phyloP scores from a whole-genome alignment of 2,113 vertebrate species.

The Heptranchias perlo region DNA sequence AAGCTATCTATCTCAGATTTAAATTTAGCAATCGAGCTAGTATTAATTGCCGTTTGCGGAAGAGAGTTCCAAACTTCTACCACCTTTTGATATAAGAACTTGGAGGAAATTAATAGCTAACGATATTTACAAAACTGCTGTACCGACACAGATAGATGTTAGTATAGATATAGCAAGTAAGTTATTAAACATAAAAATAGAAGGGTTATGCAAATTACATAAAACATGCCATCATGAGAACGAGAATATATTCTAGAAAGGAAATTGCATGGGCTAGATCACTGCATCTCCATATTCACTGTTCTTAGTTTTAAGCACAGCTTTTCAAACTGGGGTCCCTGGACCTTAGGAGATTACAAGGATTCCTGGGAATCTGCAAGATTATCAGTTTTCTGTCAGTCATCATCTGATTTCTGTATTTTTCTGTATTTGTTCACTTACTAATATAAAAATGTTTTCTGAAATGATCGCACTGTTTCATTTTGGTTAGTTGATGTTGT shows the following conservation, averaged over 20 bases:
- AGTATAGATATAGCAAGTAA: not conserved
- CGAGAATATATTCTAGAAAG: not conserved
- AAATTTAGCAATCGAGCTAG: too few species aligned
- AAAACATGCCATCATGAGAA: not conserved
- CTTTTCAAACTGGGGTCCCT: not conserved
- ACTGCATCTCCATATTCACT: not conserved
- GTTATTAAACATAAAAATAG: not conserved
- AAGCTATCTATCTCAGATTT: too few species aligned
- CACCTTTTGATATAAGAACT: not conserved
- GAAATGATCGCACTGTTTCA: not conserved
- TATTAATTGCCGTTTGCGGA: too few species aligned
- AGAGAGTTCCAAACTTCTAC: too few species aligned
- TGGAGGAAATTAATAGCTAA: not conserved
- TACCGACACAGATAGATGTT: not conserved
- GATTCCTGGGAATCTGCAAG: not conserved
- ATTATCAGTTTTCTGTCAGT: not conserved
- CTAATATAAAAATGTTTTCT: not conserved
- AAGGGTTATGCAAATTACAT: not conserved
- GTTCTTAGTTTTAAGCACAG: not conserved
- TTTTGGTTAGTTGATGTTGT: too few species aligned
- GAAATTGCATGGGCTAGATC: not conserved
- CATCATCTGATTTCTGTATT: not conserved
- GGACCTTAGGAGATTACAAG: not conserved
- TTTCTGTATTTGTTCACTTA: not conserved
- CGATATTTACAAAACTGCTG: not conserved